Conservation (phyloP, 2,797 vertebrate genomes). For the Centropyge bicolor region DNA sequence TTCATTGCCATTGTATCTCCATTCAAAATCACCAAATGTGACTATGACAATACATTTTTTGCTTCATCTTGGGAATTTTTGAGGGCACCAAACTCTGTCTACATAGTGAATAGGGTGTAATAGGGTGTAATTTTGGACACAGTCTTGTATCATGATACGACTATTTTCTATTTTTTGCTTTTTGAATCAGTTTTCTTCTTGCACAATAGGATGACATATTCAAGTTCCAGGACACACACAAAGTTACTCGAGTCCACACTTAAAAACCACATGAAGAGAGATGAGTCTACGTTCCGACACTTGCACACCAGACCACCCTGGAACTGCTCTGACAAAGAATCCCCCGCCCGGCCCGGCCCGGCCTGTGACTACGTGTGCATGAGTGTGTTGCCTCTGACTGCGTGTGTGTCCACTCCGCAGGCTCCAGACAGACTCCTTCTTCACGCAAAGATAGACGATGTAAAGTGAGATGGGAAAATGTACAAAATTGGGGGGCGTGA, state of each 20-base stretch:
- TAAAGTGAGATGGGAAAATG: slow-evolving; percentile 63
- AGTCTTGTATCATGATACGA: background rate
- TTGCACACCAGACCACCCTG: slow-evolving; percentile 76
- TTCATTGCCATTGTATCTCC: too few species aligned
- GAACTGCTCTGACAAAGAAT: slow-evolving; percentile 65
- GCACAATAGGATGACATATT: slow-evolving; percentile 16
- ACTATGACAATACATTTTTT: background rate
- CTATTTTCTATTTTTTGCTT: background rate
- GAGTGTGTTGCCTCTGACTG: slow-evolving; percentile 26
- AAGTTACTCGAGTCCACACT: slow-evolving; percentile 43
- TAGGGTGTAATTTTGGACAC: background rate
- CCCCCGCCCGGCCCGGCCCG: slow-evolving; percentile 23
- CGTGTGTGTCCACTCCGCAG: slow-evolving; percentile 62
- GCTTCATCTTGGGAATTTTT: background rate
- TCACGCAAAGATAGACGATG: slow-evolving; percentile 62
- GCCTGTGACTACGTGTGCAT: slow-evolving; percentile 38
- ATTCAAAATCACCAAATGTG: background rate
- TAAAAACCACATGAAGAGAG: slow-evolving; percentile 62
- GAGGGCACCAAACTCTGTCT: background rate
- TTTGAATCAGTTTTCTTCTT: background rate
- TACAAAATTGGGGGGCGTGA: slow-evolving; percentile 34
- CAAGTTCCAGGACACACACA: slow-evolving; percentile 55
- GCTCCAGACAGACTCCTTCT: slow-evolving; percentile 70
- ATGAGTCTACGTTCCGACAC: slow-evolving; percentile 64
- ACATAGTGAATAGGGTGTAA: too few species aligned